phyloP scores from a whole-genome alignment of 2,888 invertebrate genomes.

The Dicranocentrus wangi region DNA sequence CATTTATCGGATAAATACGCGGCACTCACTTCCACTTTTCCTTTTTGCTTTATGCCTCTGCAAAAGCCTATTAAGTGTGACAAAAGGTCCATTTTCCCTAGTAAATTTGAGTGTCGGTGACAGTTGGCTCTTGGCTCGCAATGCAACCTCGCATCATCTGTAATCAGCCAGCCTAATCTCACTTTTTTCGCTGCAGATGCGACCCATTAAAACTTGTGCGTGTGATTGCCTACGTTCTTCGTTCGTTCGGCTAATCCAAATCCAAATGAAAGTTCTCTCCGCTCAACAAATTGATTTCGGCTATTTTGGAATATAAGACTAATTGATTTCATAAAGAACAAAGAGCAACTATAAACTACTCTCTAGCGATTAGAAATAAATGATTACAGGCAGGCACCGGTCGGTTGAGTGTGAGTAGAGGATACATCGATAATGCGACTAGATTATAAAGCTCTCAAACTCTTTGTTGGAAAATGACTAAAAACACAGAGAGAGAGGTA shows the following conservation, averaged over 20 bases:
- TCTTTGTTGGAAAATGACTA: no score
- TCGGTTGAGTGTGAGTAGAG: no score
- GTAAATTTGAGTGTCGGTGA: constrained; percentile 28
- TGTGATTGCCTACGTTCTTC: background rate
- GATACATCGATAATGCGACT: no score
- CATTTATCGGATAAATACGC: constrained; percentile 12
- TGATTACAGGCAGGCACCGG: no score
- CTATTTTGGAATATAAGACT: background rate
- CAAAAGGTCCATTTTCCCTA: constrained; percentile 34
- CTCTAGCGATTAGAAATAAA: no score
- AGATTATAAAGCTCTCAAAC: no score
- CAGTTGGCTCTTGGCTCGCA: constrained; percentile 52
- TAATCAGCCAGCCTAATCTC: constrained; percentile 19
- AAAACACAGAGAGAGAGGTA: no score
- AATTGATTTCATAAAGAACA: constrained; percentile 2
- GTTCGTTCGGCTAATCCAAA: background rate
- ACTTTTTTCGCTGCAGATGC: background rate
- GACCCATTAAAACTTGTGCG: no score
- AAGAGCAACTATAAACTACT: no score
- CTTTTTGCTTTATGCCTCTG: constrained; percentile 22
- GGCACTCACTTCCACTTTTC: constrained; percentile 3
- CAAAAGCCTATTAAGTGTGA: constrained; percentile 37
- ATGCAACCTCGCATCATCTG: no score
- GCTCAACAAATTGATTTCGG: background rate
- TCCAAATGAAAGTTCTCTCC: background rate